Base-by-base conservation (phyloP, 1,140 invertebrate genomes). In the Philaenus spumarius region DNA sequence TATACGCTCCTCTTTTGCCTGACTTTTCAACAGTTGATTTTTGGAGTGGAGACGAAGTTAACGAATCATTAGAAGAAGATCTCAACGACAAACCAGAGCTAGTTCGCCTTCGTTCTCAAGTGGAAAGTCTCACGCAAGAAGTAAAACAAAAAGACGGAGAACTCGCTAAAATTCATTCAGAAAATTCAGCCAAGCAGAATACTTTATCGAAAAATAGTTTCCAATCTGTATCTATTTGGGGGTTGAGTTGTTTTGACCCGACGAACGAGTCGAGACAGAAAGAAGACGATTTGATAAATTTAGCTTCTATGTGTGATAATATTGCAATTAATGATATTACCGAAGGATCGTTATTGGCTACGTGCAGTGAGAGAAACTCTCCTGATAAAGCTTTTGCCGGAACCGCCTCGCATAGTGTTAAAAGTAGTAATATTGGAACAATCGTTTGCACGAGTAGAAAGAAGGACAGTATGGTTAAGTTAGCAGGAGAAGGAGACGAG, bases 101-200 rank as follows among this genome's bases (percentile, higher is more conserved):
- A 1, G 46, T 30, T 24, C 24, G 68, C 50, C 57, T 78, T 4
- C 73, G 75, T 60, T 63, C 65, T 24, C 73, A 79, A 61, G 69
- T 76, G 34, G 72, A 75, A 53, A 64, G 71, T 2, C 59, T 74
- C 0, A 77, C 76, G 55, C 68, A 70, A 4, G 75, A 77, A 60
- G 50, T 78, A 53, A 72, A 71, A 43, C 55, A 51, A 39, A 52
- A 46, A 39, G 50, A 42, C 6, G 26, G n/a, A 30, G 34, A 37
- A 34, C n/a, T 43, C n/a, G 43, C 20, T 7, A 57, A 34, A 47
- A 19, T 47, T 7, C 20, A 57, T 20, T 24, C 53, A 17, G 23
- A 50, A 19, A 50, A 50, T 30, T 30, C 26, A 4, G 9, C 26
- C 26, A 30, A 30, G 9, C 26, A 30, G 9, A 9, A 4, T 30